A percentile compares a stretch with the other conserved stretches of the same genome.
phyloP scores from a whole-genome alignment of 2,888 invertebrate species.

The Taenaris catops region DNA sequence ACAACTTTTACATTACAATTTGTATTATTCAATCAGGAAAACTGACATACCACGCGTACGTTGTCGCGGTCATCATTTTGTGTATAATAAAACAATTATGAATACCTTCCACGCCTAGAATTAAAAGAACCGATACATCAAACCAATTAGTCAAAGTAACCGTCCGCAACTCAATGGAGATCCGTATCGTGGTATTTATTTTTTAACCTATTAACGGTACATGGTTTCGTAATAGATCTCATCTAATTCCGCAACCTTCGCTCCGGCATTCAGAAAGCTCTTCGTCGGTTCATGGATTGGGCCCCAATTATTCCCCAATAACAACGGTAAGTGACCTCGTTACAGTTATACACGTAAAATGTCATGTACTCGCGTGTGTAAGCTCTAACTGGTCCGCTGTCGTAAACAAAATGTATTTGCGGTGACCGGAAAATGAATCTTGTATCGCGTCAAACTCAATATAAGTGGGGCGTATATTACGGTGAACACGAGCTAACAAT shows the following conservation, averaged over 20 bases:
- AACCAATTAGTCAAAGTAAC: constrained; percentile 18
- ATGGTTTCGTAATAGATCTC: constrained; percentile 19
- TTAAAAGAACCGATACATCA: constrained; percentile 12
- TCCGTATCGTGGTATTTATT: constrained; percentile 16
- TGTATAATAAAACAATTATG: constrained; percentile 8
- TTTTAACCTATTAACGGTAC: constrained; percentile 19
- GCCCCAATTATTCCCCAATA: constrained; percentile 55
- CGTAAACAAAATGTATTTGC: constrained; percentile 28
- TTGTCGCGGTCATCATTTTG: no score
- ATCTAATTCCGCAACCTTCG: constrained; percentile 40
- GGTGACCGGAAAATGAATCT: constrained; percentile 27
- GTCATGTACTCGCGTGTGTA: constrained; percentile 55
- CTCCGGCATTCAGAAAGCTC: constrained; percentile 45
- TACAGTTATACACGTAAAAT: constrained; percentile 64
- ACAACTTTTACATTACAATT: no score
- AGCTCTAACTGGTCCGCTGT: constrained; percentile 42
- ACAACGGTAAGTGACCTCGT: constrained; percentile 66
- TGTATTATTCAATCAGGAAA: no score
- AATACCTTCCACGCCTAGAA: constrained; percentile 1
- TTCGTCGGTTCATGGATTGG: constrained; percentile 11
- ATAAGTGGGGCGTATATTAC: constrained; percentile 4
- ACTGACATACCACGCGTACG: no score
- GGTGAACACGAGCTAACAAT: background rate
- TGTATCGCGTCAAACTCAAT: constrained; percentile 4
- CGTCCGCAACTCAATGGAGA: constrained; percentile 15